Base-by-base conservation (phyloP, 2,888 invertebrate species). In the Norana najaformis region DNA sequence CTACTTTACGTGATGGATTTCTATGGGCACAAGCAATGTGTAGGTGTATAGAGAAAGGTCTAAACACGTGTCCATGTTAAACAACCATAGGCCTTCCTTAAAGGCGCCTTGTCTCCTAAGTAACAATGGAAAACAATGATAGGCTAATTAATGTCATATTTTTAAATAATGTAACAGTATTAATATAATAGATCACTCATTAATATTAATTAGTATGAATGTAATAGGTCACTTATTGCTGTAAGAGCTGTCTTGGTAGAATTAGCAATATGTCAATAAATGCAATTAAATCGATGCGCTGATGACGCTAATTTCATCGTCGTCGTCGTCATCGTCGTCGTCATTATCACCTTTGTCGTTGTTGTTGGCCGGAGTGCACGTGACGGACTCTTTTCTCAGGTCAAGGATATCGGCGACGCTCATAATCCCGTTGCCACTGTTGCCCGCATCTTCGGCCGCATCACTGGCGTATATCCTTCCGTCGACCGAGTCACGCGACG, bases 391-490 rank as follows among this genome's bases (percentile, higher is more conserved):
- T 41, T 39, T 88, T 39, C 88, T 88, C 47, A 88, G 47, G 35
- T 88, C 88, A 0, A 88, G 88, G 34, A 88, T 88, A 39, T 88
- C 88, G 6, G 88, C 88, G 34, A 88, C 88, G 16, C 88, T 88
- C 88, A 41, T 39, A 20, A 41, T 39, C 34, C 88, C 37, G 34
- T 37, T 39, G 30, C 38, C 38, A 34, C 47, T 38, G 88, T 38
- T 38, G 34, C 37, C 35, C 36, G 37, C 38, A 8, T 30, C 88
- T 6, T 88, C 88, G 34, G 47, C 82, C 89, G 39, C 85, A 36
- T 83, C 83, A 83, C 83, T 36, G 34, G n/a, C 83, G 35, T 35
- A 34, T 35, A 85, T 85, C 85, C 85, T 35, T 85, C 36, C 85
- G 85, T 23, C 36, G 85, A 37, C 16, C 20, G 30, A n/a, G n/a